phyloP scores from a whole-genome alignment of 2,888 invertebrate genomes.

The Eristalinus sepulchralis region DNA sequence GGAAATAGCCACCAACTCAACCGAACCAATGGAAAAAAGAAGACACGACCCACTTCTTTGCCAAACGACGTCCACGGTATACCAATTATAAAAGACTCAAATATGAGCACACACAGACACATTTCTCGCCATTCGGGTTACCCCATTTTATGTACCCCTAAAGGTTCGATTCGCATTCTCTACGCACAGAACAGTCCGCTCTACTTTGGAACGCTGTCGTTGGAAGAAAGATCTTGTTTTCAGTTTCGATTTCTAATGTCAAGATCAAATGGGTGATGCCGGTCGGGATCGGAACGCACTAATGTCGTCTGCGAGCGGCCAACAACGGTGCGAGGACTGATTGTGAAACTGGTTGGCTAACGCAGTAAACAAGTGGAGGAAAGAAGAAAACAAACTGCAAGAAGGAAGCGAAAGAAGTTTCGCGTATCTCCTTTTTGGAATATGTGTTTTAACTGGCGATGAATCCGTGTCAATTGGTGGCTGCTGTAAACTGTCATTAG shows the following conservation, averaged over 20 bases:
- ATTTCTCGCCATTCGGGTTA: conserved; percentile 31
- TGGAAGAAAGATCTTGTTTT: conserved; percentile 54
- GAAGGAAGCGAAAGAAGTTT: conserved; percentile 40
- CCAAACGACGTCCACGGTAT: conserved; percentile 3
- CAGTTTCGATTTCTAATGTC: conserved; percentile 68
- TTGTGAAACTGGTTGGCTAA: conserved; percentile 24
- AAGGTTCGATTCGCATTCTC: conserved; percentile 36
- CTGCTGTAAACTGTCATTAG: conserved; percentile 26
- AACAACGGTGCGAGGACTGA: neutral
- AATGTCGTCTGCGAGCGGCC: conserved; percentile 37
- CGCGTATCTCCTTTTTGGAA: conserved; percentile 26
- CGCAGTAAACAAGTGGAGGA: conserved; percentile 8
- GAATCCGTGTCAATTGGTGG: conserved; percentile 57
- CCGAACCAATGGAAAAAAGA: conserved; percentile 27
- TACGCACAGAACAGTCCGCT: conserved; percentile 40
- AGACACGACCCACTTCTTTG: conserved; percentile 52
- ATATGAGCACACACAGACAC: neutral
- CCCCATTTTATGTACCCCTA: conserved; percentile 54
- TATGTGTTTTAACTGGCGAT: conserved; percentile 16
- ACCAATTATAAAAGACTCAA: conserved; percentile 13
- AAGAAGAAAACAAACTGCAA: conserved; percentile 25
- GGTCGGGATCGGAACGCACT: conserved; percentile 47
- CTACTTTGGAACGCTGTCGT: conserved; percentile 30
- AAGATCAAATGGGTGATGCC: conserved; percentile 59
- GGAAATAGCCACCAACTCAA: conserved; percentile 23